These are phyloP conservation scores for Pyrgilauda ruficollis DNA, from an alignment of 2,113 vertebrate species.

Conservation along the genomic window DNA sequence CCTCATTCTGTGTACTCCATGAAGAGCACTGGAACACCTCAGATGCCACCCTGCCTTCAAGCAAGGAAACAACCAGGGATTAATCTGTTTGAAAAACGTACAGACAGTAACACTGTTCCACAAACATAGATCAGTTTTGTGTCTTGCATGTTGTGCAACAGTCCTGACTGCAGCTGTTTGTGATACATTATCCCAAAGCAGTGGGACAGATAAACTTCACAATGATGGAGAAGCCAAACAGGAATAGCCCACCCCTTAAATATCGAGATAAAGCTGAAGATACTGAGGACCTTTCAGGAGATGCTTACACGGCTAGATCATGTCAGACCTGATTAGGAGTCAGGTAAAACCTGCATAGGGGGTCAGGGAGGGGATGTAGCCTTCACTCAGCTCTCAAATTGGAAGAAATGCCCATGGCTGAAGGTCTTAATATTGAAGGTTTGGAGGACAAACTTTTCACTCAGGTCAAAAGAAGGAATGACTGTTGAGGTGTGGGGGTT, in stretches of 20 bases:
- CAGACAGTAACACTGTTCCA: background rate
- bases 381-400: background rate
- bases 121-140: background rate
- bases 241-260: background rate
- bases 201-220: background rate
- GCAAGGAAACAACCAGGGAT: background rate
- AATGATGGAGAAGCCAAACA: background rate
- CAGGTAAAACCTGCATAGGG: background rate
- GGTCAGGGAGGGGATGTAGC: background rate
- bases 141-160: background rate
- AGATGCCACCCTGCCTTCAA: background rate
- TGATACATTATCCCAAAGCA: background rate
- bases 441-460: background rate
- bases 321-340: background rate
- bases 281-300: background rate
- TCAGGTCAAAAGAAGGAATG: background rate
- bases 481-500: background rate
- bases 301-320: background rate
- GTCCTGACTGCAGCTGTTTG: background rate
- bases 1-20: background rate
- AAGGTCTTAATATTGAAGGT: background rate
- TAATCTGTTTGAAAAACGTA: background rate
- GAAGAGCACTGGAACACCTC: background rate
- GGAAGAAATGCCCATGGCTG: background rate
- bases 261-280: background rate